Evolutionary conservation across 1,140 invertebrate species (phyloP).

Genomic region (Drosophila biarmipes): DNA sequence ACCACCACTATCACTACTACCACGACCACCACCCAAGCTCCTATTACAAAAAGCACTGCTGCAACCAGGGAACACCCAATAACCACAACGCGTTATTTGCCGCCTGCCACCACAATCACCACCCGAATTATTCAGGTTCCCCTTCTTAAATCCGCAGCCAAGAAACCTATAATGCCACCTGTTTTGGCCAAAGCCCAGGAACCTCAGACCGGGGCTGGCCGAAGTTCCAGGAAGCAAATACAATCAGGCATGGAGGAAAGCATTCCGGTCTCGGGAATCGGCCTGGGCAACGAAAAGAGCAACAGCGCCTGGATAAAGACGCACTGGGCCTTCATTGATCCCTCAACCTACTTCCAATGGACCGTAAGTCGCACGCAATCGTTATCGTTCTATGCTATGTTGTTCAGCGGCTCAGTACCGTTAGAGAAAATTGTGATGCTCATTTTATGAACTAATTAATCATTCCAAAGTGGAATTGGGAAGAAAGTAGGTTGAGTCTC

Average conservation of each 20-base stretch:
- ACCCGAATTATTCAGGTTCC: slow-evolving; percentile 82
- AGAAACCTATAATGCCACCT: slow-evolving; percentile 82
- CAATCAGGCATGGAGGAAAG: slow-evolving; percentile 7
- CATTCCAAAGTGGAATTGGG: too few species aligned
- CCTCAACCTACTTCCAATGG: slow-evolving; percentile 88
- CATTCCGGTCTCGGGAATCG: slow-evolving; percentile 2
- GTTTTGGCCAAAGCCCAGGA: slow-evolving; percentile 75
- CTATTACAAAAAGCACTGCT: slow-evolving; percentile 5
- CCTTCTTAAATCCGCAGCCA: slow-evolving; percentile 73
- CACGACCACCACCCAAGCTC: slow-evolving; percentile 11
- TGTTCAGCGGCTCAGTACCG: too few species aligned
- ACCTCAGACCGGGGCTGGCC: slow-evolving; percentile 19
- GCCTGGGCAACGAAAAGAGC: slow-evolving; percentile 33
- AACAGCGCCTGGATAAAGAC: slow-evolving; percentile 78
- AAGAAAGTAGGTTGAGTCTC: not conserved
- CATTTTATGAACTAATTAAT: too few species aligned
- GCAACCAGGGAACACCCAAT: slow-evolving; percentile 20
- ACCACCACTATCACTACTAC: slow-evolving; percentile 17
- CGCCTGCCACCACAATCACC: slow-evolving; percentile 56
- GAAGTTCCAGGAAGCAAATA: slow-evolving; percentile 19
- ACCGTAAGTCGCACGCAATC: slow-evolving; percentile 85
- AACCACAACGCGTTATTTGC: slow-evolving; percentile 15
- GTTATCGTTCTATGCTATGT: not conserved
- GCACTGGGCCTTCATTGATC: slow-evolving; percentile 87
- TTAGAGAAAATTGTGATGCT: not conserved